Percentiles rank a stretch among this genome's conserved stretches.
Conservation (phyloP, 2,888 invertebrate genomes). For the Eledone cirrhosa region DNA sequence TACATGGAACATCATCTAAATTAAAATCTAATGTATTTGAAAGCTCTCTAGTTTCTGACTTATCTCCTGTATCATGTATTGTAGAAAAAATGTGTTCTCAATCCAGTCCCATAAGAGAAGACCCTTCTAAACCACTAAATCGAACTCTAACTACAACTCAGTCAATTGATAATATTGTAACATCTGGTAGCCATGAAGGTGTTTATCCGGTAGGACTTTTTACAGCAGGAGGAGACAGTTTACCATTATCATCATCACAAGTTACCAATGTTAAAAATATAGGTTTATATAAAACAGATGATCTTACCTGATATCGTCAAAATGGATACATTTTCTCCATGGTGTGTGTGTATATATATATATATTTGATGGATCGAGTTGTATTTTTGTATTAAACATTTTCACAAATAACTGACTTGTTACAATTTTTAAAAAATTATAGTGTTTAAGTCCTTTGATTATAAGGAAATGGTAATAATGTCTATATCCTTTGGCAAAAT, state of each 20-base stretch:
- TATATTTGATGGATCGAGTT: neutral
- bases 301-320: neutral
- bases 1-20: neutral
- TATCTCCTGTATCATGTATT: constrained; percentile 16
- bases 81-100: constrained; percentile 22
- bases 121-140: neutral
- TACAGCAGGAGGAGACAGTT: constrained; percentile 7
- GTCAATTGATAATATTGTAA: neutral
- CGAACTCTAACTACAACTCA: neutral
- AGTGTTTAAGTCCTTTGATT: too few species aligned
- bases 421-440: too few species aligned
- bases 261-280: constrained; percentile 4
- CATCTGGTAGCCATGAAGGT: neutral
- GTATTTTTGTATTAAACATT: constrained; percentile 23
- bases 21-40: constrained; percentile 11
- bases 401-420: too few species aligned
- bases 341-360: neutral
- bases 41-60: neutral
- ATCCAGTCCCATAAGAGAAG: constrained; percentile 11
- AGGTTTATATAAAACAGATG: constrained; percentile 18
- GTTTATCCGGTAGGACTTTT: constrained; percentile 24
- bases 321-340: neutral
- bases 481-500: too few species aligned
- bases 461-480: too few species aligned
- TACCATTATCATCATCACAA: constrained; percentile 1